Percentiles rank a stretch among this genome's conserved stretches.
Evolutionary conservation across 2,113 vertebrate genomes (phyloP).

Genomic region (Bos taurus): DNA sequence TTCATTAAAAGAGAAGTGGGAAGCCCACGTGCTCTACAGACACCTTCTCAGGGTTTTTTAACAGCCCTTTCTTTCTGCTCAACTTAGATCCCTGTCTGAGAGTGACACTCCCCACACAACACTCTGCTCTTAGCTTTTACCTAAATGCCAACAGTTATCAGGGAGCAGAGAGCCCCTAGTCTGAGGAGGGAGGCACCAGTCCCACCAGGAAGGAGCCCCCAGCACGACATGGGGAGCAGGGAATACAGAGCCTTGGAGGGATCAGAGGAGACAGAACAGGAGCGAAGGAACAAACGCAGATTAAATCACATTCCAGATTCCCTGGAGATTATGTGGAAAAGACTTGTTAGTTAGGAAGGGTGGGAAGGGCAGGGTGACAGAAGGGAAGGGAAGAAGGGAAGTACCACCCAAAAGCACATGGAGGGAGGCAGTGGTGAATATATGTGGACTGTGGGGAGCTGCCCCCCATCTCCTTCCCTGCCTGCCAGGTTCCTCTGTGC

Average conservation of each 20-base stretch:
- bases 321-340: not conserved
- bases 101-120: not conserved
- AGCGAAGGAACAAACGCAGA: not conserved
- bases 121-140: not conserved
- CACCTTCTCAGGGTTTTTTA: not conserved
- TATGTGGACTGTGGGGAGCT: not conserved
- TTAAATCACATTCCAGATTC: not conserved
- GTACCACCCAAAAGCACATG: accelerated
- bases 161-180: not conserved
- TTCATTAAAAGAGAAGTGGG: not conserved
- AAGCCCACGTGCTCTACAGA: not conserved
- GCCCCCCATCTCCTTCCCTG: not conserved
- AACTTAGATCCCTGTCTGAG: not conserved
- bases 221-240: not conserved
- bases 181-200: not conserved
- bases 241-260: not conserved
- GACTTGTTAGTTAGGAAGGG: not conserved
- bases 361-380: not conserved
- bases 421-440: not conserved
- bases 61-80: not conserved
- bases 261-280: not conserved
- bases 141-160: not conserved
- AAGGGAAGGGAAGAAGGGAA: not conserved
- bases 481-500: not conserved
- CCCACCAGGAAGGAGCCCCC: not conserved